Evolutionary conservation across 2,888 invertebrate genomes (phyloP), one percentile per base, ranked within the genome.

Genomic region (Agonopterix subpropinquella): DNA sequence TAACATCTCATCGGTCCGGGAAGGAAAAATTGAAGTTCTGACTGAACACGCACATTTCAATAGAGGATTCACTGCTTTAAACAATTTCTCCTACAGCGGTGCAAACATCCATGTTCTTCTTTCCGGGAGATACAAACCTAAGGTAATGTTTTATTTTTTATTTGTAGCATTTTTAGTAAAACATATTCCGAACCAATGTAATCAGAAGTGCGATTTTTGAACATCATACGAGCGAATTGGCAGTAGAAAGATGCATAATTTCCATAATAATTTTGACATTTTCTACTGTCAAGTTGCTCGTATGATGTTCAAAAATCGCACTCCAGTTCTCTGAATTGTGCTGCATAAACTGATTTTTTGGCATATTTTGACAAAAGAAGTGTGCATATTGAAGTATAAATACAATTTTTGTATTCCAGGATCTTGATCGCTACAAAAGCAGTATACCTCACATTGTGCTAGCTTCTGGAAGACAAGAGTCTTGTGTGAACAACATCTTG

Each of bases 381-480:
- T 28, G 5, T 28, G 5, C 28, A 28, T 18, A 18, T 2, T 18
- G 18, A 18, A 28, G 1, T 18, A 18, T 18, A 18, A 18, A 18
- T 18, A 18, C 18, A 4, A 28, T 28, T 28, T 4, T 44, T 18
- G 44, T 47, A 4, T 62, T 56, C 48, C 18, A 81, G 82, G 60
- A 73, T 47, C 48, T 58, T 0, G 51, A 64, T n/a, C 66, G 66
- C 28, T 80, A 80, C 47, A 66, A 68, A 36, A 58, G 58, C 7
- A 51, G 52, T 45, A 67, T 89, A 10, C 90, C 90, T 1, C 78
- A 87, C 48, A 62, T 92, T 42, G 82, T 91, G 9, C 63, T 85
- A 2, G 85, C 80, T 44, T 90, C 91, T 9, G 92, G 92, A 2
- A 80, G 92, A 50, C 89, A 91, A 43, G 89, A 90, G 55, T 73